Evolutionary conservation across 2,888 invertebrate species (phyloP).

Genomic region (Hetaerina titia): DNA sequence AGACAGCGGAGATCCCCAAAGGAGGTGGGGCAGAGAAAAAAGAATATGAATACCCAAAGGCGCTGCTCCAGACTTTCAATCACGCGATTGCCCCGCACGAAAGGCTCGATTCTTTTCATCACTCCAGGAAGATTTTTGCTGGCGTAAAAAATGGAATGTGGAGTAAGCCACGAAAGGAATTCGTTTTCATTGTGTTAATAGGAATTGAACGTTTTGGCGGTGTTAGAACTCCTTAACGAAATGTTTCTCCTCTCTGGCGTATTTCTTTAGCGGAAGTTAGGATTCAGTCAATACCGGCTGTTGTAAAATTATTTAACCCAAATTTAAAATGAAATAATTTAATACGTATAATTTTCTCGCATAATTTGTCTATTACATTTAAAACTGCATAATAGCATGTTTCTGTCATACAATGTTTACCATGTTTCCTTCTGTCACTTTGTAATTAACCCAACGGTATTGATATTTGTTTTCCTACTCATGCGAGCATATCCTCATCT

Average conservation of each 20-base stretch:
- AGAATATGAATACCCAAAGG: neutral
- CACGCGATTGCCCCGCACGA: neutral
- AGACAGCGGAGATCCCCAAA: neutral
- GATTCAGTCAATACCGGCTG: neutral
- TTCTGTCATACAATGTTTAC: no score
- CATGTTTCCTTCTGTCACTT: no score
- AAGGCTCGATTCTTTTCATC: neutral
- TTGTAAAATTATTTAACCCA: no score
- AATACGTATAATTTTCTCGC: no score
- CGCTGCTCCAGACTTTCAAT: conserved; percentile 15
- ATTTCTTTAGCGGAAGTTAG: neutral
- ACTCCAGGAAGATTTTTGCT: neutral
- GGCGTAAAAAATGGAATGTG: neutral
- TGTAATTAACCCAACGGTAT: no score
- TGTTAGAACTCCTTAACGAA: neutral
- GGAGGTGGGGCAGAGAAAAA: neutral
- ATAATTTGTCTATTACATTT: no score
- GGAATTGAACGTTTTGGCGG: neutral
- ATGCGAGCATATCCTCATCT: no score
- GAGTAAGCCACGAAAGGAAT: neutral
- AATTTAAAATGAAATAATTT: no score
- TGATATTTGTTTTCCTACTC: no score
- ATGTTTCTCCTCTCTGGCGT: neutral
- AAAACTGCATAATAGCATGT: no score
- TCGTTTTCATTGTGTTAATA: neutral